Conservation (phyloP, 2,113 vertebrate genomes). For the Scytalopus superciliaris region DNA sequence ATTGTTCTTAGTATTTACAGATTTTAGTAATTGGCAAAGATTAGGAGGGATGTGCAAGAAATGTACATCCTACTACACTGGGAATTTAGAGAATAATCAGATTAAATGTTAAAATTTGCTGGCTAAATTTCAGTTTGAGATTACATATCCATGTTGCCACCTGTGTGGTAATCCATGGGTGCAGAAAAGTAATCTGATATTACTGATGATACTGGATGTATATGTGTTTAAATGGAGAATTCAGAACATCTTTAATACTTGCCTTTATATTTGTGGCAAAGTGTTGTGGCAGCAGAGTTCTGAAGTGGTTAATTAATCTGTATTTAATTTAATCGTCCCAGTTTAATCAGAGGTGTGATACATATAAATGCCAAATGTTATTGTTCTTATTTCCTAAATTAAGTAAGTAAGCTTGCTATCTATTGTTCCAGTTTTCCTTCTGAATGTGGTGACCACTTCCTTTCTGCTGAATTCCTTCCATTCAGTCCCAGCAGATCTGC, state of each 20-base stretch:
- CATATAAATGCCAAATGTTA: background rate
- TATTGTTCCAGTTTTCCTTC: background rate
- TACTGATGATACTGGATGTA: background rate
- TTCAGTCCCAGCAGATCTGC: slow-evolving; percentile 63
- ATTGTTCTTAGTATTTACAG: background rate
- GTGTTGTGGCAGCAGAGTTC: background rate
- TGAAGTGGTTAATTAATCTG: background rate
- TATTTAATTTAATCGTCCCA: background rate
- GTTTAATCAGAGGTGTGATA: background rate
- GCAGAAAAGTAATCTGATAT: background rate
- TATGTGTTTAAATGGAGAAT: background rate
- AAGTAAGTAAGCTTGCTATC: background rate
- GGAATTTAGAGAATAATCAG: background rate
- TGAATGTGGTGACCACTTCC: background rate
- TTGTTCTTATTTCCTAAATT: background rate
- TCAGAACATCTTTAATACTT: background rate
- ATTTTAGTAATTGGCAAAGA: background rate
- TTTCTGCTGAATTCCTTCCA: slow-evolving; percentile 11
- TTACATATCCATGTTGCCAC: background rate
- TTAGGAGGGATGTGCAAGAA: background rate
- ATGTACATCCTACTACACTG: background rate
- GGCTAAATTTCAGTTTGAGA: background rate
- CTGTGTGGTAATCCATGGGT: background rate
- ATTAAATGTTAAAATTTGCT: background rate
- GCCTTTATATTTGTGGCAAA: background rate